A percentile compares a stretch with the other conserved stretches of the same genome.
phyloP scores from a whole-genome alignment of 2,888 invertebrate species.

The Oscheius sp. region DNA sequence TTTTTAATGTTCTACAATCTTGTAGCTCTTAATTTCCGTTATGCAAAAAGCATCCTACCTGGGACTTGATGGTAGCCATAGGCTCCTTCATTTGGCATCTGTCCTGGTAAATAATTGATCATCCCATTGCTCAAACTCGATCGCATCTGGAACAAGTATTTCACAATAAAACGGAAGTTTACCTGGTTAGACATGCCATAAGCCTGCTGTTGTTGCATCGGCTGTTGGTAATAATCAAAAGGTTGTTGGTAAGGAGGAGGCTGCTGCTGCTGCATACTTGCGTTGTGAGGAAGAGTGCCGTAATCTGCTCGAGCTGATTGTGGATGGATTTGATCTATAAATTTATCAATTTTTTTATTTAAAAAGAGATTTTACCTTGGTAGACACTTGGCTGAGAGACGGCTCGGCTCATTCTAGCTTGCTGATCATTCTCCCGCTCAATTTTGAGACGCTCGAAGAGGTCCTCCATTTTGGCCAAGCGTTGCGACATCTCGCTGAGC shows the following conservation, averaged over 20 bases:
- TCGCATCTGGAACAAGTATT: conserved; percentile 35
- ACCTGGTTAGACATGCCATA: conserved; percentile 5
- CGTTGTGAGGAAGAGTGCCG: conserved; percentile 29
- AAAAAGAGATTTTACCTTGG: conserved; percentile 36
- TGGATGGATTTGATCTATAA: conserved; percentile 1
- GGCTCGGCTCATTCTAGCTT: conserved; percentile 40
- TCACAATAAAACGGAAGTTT: neutral
- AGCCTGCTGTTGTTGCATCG: neutral
- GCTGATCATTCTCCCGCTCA: conserved; percentile 30
- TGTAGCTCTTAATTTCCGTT: too few species aligned
- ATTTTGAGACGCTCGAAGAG: conserved; percentile 8
- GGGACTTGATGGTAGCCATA: conserved; percentile 19
- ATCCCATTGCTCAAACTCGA: conserved; percentile 57
- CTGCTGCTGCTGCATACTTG: conserved; percentile 10
- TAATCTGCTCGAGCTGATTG: conserved; percentile 20
- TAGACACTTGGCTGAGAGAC: conserved; percentile 55
- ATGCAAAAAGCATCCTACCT: neutral
- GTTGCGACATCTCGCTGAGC: conserved; percentile 16
- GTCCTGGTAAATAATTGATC: conserved; percentile 49
- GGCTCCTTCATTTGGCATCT: conserved; percentile 16
- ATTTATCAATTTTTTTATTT: neutral
- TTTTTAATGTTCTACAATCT: too few species aligned
- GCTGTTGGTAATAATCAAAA: conserved; percentile 29
- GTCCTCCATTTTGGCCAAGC: conserved; percentile 4
- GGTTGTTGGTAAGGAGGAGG: conserved; percentile 28